These are phyloP conservation scores for Trichogramma pretiosum DNA, from an alignment of 1,140 invertebrate genomes.

Conservation along the genomic window DNA sequence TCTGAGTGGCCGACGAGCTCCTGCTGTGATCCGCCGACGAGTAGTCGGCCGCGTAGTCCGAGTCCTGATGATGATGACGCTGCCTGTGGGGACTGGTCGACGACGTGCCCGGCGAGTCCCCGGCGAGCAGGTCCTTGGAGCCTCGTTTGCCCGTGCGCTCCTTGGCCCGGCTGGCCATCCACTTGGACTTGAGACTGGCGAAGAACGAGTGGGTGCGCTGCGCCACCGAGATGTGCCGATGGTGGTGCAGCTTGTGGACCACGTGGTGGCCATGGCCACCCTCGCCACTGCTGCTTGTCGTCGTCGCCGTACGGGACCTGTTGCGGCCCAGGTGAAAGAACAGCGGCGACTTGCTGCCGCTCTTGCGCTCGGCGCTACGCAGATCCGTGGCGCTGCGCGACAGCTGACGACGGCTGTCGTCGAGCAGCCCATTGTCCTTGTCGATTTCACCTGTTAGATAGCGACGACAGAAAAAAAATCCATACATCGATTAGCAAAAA, in stretches of 20 bases:
- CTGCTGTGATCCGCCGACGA: slow-evolving; percentile 61
- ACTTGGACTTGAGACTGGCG: slow-evolving; percentile 58
- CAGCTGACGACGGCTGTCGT: slow-evolving; percentile 38
- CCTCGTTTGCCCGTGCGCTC: slow-evolving; percentile 49
- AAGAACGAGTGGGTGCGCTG: slow-evolving; percentile 66
- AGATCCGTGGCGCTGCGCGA: slow-evolving; percentile 44
- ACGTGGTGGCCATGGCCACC: slow-evolving; percentile 10
- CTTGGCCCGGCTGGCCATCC: slow-evolving; percentile 54
- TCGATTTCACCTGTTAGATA: slow-evolving; percentile 19
- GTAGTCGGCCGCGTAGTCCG: slow-evolving; percentile 64
- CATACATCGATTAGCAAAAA: no score
- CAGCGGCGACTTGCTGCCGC: slow-evolving; percentile 13
- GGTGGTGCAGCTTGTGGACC: slow-evolving; percentile 29
- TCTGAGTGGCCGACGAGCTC: slow-evolving; percentile 57
- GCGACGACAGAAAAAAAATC: no score
- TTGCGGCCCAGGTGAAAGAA: slow-evolving; percentile 16
- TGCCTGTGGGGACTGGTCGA: slow-evolving; percentile 29
- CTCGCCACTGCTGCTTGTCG: slow-evolving; percentile 11
- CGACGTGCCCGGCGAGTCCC: slow-evolving; percentile 34
- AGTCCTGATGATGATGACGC: slow-evolving; percentile 38
- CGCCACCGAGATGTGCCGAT: slow-evolving; percentile 47
- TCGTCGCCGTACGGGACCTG: slow-evolving; percentile 21
- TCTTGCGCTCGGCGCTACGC: slow-evolving; percentile 24
- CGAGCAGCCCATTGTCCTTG: slow-evolving; percentile 27
- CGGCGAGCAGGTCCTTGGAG: slow-evolving; percentile 39